Evolutionary conservation across 1,140 invertebrate species (phyloP).

Genomic region (Episyrphus balteatus): DNA sequence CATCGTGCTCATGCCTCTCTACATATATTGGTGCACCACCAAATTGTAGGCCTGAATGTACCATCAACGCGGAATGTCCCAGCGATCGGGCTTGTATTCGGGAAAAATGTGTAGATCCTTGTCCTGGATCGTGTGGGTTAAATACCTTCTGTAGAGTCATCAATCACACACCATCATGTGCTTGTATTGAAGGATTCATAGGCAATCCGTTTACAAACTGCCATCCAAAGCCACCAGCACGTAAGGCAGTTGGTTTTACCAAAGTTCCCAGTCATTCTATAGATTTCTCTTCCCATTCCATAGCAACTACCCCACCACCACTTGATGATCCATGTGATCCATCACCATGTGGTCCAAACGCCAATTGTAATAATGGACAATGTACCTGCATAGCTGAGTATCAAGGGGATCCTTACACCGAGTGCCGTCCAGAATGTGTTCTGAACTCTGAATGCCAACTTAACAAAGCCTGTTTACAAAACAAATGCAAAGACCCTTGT

Average conservation of each 20-base stretch:
- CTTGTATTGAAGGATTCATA: constrained; percentile 53
- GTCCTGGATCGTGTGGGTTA: constrained; percentile 71
- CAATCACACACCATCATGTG: constrained; percentile 51
- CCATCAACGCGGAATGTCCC: constrained; percentile 70
- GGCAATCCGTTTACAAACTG: constrained; percentile 63
- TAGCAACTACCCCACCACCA: constrained; percentile 20
- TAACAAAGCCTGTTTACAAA: constrained; percentile 62
- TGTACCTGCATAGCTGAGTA: constrained; percentile 67
- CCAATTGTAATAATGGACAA: constrained; percentile 67
- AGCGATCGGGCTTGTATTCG: constrained; percentile 68
- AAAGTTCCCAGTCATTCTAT: constrained; percentile 1
- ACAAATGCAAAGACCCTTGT: constrained; percentile 73
- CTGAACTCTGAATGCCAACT: constrained; percentile 70
- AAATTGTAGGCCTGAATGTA: constrained; percentile 71
- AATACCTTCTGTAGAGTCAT: constrained; percentile 59
- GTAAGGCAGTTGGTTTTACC: constrained; percentile 11
- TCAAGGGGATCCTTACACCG: constrained; percentile 72
- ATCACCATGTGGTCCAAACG: constrained; percentile 71
- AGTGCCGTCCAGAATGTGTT: constrained; percentile 73
- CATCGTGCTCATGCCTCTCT: constrained; percentile 65
- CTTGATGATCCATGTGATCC: constrained; percentile 49
- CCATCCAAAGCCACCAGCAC: constrained; percentile 39
- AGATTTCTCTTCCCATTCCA: constrained; percentile 1
- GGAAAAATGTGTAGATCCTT: constrained; percentile 70
- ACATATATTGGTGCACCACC: constrained; percentile 68